Base-by-base conservation (phyloP, 2,113 vertebrate species). In the Coreoperca whiteheadi region DNA sequence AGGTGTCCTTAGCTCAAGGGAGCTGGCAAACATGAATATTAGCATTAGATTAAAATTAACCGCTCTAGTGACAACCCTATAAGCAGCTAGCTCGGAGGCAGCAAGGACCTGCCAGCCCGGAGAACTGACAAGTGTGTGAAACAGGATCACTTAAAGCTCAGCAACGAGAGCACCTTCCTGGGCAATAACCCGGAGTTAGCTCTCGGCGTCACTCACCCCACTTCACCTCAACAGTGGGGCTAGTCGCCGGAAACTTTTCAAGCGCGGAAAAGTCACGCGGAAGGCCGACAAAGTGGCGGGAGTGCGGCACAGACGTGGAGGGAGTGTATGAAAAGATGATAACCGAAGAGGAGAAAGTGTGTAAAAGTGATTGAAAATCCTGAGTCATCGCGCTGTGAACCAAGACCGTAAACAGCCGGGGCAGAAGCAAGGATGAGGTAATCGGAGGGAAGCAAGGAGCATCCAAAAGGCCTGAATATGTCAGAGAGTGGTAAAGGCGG, bases 41-140 rank as follows among this genome's bases (percentile, higher is more conserved):
- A 92, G 84, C 87, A 82, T 90, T 87, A 83, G 88, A 90, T 93
- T 89, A 91, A 86, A 85, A 68, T 89, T 81, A 88, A 91, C 83
- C 57, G 78, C 86, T 72, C 69, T 28, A 82, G 86, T 93, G 91
- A 92, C 92, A 93, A 71, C 84, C 82, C 88, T 81, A 34, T 92
- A 88, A 92, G 92, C 82, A 87, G 85, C 68, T 16, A 70, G 90
- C 89, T 91, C 39, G 5, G 77, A 90, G 90, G 87, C 89, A 82
- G 90, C 79, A 41, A 91, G 89, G 88, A 91, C 86, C 88, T 90
- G 89, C 89, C 92, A 89, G 85, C 89, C 92, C 37, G 12, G 56
- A 56, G 81, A 77, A 90, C 87, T 94, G 94, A 94, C 93, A 92
- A 93, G 78, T 92, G 93, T 94, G 94, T 92, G 89, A 95, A 94